Conservation (phyloP, 2,888 invertebrate genomes). For the Chironomus riparius region DNA sequence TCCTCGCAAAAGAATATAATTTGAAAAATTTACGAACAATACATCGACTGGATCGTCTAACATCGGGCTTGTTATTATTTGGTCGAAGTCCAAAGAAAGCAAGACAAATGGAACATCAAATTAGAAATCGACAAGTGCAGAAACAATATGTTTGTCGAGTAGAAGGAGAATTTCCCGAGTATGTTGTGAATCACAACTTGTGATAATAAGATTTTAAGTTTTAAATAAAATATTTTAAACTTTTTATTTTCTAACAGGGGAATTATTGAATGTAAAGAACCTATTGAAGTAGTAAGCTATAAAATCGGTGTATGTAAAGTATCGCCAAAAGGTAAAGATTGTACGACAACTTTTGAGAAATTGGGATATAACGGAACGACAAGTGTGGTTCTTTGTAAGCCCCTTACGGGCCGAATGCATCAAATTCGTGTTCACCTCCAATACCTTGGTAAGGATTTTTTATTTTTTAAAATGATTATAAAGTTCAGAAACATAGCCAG, state of each 20-base stretch:
- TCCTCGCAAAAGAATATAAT: constrained; percentile 92
- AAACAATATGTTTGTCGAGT: constrained; percentile 95
- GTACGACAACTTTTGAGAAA: constrained; percentile 82
- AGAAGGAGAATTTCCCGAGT: constrained; percentile 90
- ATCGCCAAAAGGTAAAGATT: constrained; percentile 84
- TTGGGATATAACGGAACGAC: constrained; percentile 81
- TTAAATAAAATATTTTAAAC: not conserved
- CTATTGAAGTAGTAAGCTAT: constrained; percentile 88
- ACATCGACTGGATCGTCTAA: constrained; percentile 92
- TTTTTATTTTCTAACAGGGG: constrained; percentile 48
- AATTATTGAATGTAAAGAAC: constrained; percentile 74
- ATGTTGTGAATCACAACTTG: constrained; percentile 42
- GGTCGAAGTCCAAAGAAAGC: constrained; percentile 91
- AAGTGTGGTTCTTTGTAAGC: constrained; percentile 89
- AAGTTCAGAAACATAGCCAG: too few species aligned
- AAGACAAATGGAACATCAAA: constrained; percentile 90
- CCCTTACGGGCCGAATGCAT: constrained; percentile 96
- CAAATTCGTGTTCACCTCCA: constrained; percentile 98
- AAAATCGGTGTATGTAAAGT: constrained; percentile 96
- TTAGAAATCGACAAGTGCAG: constrained; percentile 79
- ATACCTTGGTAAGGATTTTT: constrained; percentile 69
- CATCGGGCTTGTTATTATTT: constrained; percentile 84
- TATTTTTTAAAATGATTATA: not conserved
- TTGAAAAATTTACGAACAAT: constrained; percentile 87
- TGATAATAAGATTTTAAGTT: not conserved